Base-by-base conservation (phyloP, 2,888 invertebrate genomes). In the Melanargia galathea region DNA sequence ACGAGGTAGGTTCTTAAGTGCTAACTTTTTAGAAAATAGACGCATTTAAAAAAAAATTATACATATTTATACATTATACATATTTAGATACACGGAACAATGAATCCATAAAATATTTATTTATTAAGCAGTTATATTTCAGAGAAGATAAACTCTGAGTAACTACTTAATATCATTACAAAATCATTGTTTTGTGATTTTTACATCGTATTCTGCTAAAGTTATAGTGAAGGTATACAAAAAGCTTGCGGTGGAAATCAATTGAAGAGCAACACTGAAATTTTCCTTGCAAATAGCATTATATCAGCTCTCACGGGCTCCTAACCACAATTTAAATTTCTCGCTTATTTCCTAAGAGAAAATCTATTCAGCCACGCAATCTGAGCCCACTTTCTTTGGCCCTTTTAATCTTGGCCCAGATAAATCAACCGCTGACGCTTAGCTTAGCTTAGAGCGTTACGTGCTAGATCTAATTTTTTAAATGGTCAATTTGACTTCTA, bases 381-480 rank as follows among this genome's bases (percentile, higher is more conserved):
- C 54, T 43, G 43, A 68, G 64, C 62, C 60, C 66, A 68, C 71
- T 71, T 69, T 78, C 76, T 73, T 73, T 69, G 70, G 65, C 71
- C 72, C 71, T 72, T 79, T 74, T 72, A 76, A 71, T 67, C 65
- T 60, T 51, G 51, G 33, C 52, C 59, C 66, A 72, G 73, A 75
- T 72, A 71, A 74, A 74, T 74, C 68, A 72, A 70, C 64, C 61
- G 67, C 66, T 45, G 63, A 67, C 67, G 52, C 67, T 69, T 58
- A 75, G 74, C 67, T 69, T 58, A 75, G 74, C 35, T 52, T 20
- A 52, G 35, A 35, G 70, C 75, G 69, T 73, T 85, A 89, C 90
- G 88, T 90, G 90, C 84, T 66, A 81, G 82, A 87, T 87, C 84
- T 85, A 86, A 89, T 87, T 89, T 83, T 85, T 81, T 83, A 84